Evolutionary conservation across 2,797 vertebrate genomes (phyloP).

Genomic region (Aeoliscus strigatus): DNA sequence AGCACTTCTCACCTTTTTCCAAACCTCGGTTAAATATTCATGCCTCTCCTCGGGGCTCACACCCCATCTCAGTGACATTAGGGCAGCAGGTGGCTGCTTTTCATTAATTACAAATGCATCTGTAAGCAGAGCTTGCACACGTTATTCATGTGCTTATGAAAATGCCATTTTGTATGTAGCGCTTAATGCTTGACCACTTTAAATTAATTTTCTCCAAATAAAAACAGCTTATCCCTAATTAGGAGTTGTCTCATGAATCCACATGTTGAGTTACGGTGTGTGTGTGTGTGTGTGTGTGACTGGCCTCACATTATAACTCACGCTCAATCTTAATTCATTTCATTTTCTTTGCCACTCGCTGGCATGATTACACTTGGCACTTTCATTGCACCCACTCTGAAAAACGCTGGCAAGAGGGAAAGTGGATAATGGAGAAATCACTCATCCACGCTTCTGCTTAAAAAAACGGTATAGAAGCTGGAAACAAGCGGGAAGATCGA

Average conservation of each 20-base stretch:
- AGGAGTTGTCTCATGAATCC: no score
- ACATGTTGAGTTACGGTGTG: no score
- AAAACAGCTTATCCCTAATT: no score
- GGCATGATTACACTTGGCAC: slow-evolving; percentile 43
- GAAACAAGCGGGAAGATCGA: slow-evolving; percentile 20
- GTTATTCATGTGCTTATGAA: not conserved
- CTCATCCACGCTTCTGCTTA: slow-evolving; percentile 19
- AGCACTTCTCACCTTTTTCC: slow-evolving; percentile 29
- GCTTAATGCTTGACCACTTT: slow-evolving; percentile 6
- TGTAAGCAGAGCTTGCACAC: slow-evolving; percentile 24
- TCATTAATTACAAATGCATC: slow-evolving; percentile 60
- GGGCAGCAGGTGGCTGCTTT: slow-evolving; percentile 59
- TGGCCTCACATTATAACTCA: not conserved
- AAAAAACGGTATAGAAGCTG: slow-evolving; percentile 6
- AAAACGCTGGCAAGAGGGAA: slow-evolving; percentile 35
- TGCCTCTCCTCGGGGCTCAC: slow-evolving; percentile 39
- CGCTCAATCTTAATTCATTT: slow-evolving; percentile 24
- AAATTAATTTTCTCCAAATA: no score
- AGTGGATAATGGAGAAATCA: slow-evolving; percentile 39
- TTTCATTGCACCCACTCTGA: slow-evolving; percentile 58
- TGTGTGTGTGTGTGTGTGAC: no score
- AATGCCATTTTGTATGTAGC: not conserved
- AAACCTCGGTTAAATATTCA: slow-evolving; percentile 61
- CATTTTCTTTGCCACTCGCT: slow-evolving; percentile 34
- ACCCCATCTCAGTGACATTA: slow-evolving; percentile 65